Conservation (phyloP, 2,797 vertebrate genomes). For the Sorex maritimensis region DNA sequence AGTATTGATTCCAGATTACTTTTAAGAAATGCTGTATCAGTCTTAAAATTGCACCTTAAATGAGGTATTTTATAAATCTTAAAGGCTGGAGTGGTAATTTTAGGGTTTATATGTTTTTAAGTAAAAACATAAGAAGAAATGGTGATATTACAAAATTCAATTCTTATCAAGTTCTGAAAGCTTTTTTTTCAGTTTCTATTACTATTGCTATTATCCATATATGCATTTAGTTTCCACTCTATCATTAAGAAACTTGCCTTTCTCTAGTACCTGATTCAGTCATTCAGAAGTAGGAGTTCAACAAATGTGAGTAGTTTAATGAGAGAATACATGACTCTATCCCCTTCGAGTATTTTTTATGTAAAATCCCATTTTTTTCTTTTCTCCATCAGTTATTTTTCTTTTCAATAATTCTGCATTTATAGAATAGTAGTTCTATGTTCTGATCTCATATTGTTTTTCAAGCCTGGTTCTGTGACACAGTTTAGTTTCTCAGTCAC, state of each 20-base stretch:
- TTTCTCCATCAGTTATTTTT: neutral
- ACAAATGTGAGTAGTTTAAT: neutral
- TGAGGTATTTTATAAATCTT: neutral
- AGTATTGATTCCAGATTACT: constrained; percentile 22
- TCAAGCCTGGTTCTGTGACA: neutral
- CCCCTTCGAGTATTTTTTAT: neutral
- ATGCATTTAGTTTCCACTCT: neutral
- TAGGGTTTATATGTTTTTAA: constrained; percentile 23
- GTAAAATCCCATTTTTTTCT: neutral
- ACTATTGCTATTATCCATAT: neutral
- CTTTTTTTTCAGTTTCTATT: constrained; percentile 1
- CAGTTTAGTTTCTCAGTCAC: neutral
- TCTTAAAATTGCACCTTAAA: neutral
- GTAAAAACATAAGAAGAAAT: neutral
- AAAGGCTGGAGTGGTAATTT: neutral
- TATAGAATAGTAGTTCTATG: neutral
- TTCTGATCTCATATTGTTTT: neutral
- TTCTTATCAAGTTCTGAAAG: neutral
- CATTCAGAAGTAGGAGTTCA: neutral
- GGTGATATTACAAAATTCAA: neutral
- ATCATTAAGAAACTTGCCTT: neutral
- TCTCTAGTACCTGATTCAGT: neutral
- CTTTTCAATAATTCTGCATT: neutral
- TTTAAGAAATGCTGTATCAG: neutral
- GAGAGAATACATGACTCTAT: neutral